A percentile compares a stretch with the other conserved stretches of the same genome.
Conservation (phyloP, 2,113 vertebrate genomes). For the Balaenoptera acutorostrata region DNA sequence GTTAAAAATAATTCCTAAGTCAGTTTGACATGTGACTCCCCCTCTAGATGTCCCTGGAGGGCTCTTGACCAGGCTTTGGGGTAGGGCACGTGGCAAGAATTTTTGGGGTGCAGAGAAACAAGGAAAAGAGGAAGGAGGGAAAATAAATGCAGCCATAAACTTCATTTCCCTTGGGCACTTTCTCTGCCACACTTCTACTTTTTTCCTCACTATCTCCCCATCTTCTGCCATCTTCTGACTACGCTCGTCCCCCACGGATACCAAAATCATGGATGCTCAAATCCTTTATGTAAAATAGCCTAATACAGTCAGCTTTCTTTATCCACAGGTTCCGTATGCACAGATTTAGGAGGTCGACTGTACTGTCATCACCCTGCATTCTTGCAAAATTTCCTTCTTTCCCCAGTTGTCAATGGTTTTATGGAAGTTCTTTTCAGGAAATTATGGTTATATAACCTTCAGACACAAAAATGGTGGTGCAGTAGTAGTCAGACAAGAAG, state of each 20-base stretch:
- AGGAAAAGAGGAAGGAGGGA: neutral
- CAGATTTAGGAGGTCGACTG: neutral
- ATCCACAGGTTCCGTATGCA: accelerated
- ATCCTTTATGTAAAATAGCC: neutral
- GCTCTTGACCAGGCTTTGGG: neutral
- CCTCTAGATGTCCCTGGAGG: neutral
- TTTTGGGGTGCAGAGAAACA: neutral
- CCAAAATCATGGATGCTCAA: neutral
- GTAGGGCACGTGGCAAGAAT: neutral
- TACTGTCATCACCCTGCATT: neutral
- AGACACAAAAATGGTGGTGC: neutral
- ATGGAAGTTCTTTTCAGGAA: neutral
- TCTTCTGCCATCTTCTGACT: neutral
- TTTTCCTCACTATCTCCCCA: neutral
- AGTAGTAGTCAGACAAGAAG: neutral
- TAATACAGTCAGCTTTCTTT: neutral
- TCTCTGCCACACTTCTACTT: neutral
- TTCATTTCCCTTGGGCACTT: too few species aligned
- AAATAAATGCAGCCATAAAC: neutral
- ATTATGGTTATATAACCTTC: neutral
- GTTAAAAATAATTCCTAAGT: neutral
- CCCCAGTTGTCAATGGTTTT: neutral
- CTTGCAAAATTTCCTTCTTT: neutral
- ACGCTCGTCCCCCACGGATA: accelerated
- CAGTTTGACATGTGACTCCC: neutral